A percentile compares a stretch with the other conserved stretches of the same genome.
These are phyloP conservation scores for Gasteruption jaculator DNA, from an alignment of 2,888 invertebrate genomes.

Conservation along the genomic window DNA sequence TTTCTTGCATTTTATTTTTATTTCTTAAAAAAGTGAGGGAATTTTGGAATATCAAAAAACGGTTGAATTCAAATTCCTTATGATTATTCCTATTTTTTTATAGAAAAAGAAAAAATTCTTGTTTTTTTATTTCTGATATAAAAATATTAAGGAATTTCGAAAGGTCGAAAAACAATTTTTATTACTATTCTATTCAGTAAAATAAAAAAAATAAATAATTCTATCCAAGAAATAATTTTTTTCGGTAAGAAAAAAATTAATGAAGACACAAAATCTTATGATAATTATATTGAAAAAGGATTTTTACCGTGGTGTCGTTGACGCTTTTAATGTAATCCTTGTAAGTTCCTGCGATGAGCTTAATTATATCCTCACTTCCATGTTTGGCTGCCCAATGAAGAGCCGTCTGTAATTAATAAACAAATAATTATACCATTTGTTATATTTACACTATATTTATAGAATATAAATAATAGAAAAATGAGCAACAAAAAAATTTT, in stretches of 20 bases:
- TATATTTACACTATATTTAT: not conserved
- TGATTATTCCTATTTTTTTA: too few relatives aligned
- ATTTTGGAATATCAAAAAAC: too few relatives aligned
- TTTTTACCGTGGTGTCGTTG: slow-evolving; percentile 79
- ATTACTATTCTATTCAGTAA: too few relatives aligned
- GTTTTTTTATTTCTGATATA: too few relatives aligned
- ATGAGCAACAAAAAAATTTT: too few relatives aligned
- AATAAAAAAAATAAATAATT: slow-evolving; percentile 9
- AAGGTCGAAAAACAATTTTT: too few relatives aligned
- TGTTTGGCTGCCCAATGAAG: slow-evolving; percentile 96
- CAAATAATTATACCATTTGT: slow-evolving; percentile 3
- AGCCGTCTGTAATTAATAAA: slow-evolving; percentile 88
- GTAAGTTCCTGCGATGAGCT: slow-evolving; percentile 84
- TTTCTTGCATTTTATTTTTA: too few relatives aligned
- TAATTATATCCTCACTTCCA: slow-evolving; percentile 86
- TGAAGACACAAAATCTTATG: not conserved
- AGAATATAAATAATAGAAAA: not conserved
- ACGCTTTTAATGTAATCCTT: slow-evolving; percentile 64
- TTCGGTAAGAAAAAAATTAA: not conserved
- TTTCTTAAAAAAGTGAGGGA: too few relatives aligned
- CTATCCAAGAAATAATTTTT: slow-evolving; percentile 8
- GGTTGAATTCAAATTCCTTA: too few relatives aligned
- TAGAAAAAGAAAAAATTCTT: too few relatives aligned
- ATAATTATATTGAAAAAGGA: too few relatives aligned
- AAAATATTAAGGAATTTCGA: too few relatives aligned